Conservation (phyloP, 2,888 invertebrate genomes). For the Disparrhopalites patrizii region DNA sequence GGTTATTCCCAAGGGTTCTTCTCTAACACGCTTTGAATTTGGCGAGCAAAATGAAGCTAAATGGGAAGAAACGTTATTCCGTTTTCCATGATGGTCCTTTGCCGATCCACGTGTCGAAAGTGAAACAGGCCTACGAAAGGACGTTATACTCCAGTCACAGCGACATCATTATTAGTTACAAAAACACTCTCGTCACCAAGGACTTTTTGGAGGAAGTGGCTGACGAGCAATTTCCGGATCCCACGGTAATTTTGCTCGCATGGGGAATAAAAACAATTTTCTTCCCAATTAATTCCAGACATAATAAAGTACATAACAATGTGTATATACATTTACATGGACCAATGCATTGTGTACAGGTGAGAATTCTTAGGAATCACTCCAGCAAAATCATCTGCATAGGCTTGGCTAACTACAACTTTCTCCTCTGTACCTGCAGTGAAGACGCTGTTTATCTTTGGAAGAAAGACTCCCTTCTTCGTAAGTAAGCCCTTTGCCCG, state of each 20-base stretch:
- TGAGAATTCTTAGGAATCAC: constrained; percentile 2
- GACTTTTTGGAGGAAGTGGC: not conserved
- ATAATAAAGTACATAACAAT: too few relatives aligned
- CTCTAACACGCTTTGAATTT: too few relatives aligned
- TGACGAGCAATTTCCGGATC: not conserved
- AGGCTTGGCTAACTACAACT: constrained; percentile 7
- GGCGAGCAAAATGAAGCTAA: not conserved
- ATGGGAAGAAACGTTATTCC: not conserved
- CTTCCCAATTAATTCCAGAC: too few relatives aligned
- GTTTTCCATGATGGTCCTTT: constrained; percentile 1
- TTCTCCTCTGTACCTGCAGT: constrained; percentile 36
- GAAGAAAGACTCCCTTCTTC: constrained; percentile 36
- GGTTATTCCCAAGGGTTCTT: too few relatives aligned
- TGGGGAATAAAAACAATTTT: not conserved
- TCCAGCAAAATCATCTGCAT: not conserved
- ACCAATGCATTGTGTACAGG: not conserved
- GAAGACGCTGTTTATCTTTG: constrained; percentile 38
- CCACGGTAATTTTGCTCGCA: not conserved
- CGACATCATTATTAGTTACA: constrained; percentile 2
- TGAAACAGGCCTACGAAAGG: not conserved
- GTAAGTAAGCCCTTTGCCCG: constrained; percentile 19
- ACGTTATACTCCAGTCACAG: not conserved
- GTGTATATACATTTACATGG: too few relatives aligned
- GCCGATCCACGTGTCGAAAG: constrained; percentile 1
- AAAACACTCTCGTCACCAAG: constrained; percentile 5